Evolutionary conservation across 2,797 vertebrate genomes (phyloP).

Genomic region (Pelodytes ibericus): DNA sequence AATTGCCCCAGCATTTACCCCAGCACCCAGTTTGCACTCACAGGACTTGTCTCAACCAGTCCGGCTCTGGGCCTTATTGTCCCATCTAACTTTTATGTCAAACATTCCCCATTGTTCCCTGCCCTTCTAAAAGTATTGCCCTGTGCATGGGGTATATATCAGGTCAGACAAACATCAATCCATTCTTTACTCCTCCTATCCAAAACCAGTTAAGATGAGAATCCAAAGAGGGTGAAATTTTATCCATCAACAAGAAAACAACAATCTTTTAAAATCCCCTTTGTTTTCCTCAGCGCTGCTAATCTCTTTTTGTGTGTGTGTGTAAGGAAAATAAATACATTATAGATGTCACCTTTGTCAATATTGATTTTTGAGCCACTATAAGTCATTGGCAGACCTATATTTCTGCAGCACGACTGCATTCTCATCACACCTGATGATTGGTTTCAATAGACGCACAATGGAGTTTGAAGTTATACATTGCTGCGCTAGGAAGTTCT

Average conservation of each 20-base stretch:
- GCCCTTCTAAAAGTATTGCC: no score
- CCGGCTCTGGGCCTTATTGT: no score
- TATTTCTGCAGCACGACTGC: constrained; percentile 35
- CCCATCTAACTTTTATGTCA: no score
- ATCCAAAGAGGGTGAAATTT: neutral
- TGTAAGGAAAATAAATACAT: constrained; percentile 32
- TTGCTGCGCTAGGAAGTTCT: constrained; percentile 32
- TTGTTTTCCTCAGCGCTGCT: constrained; percentile 27
- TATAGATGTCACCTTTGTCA: constrained; percentile 51
- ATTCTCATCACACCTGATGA: constrained; percentile 42
- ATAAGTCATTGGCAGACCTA: constrained; percentile 49
- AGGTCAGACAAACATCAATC: no score
- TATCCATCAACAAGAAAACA: constrained; percentile 26
- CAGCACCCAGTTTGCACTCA: no score
- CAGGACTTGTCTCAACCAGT: no score
- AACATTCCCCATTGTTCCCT: no score
- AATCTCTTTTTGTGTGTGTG: constrained; percentile 18
- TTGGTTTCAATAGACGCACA: constrained; percentile 42
- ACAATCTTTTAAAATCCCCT: constrained; percentile 40
- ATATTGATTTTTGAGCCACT: constrained; percentile 47
- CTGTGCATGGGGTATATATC: no score
- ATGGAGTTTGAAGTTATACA: constrained; percentile 18
- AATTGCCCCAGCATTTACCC: no score
- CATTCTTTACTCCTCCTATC: no score
- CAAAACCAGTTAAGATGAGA: neutral